These are phyloP conservation scores for Ceratosolen solmsi DNA, from an alignment of 1,140 invertebrate species.

Conservation along the genomic window DNA sequence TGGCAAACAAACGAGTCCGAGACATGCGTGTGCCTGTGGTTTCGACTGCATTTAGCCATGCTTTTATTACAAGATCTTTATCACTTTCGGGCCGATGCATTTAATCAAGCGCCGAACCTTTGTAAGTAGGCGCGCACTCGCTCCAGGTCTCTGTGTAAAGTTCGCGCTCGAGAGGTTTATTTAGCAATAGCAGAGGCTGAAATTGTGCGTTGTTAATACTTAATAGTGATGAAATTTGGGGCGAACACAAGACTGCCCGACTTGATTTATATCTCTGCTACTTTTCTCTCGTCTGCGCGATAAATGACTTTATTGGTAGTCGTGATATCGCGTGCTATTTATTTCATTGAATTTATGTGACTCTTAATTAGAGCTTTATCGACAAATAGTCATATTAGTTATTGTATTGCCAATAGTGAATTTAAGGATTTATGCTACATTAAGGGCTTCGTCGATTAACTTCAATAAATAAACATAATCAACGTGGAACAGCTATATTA, in stretches of 20 bases:
- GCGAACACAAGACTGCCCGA: not conserved
- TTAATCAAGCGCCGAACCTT: conserved; percentile 24
- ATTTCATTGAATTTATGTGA: too few relatives aligned
- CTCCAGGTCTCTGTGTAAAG: not conserved
- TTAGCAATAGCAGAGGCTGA: not conserved
- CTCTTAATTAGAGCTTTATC: too few relatives aligned
- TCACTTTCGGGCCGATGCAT: conserved; percentile 26
- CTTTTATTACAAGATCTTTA: conserved; percentile 38
- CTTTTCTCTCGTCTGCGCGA: too few relatives aligned
- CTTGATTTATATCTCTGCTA: too few relatives aligned
- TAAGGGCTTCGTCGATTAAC: too few relatives aligned
- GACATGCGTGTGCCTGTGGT: not conserved
- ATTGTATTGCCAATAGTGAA: too few relatives aligned
- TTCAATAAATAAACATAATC: too few relatives aligned
- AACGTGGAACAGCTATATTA: too few relatives aligned
- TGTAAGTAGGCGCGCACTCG: not conserved
- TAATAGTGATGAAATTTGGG: not conserved
- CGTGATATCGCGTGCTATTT: too few relatives aligned
- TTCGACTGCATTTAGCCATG: not conserved
- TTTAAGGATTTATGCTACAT: too few relatives aligned
- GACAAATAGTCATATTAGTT: too few relatives aligned
- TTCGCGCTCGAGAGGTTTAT: conserved; percentile 14
- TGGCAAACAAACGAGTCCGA: conserved; percentile 13
- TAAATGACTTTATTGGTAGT: too few relatives aligned
- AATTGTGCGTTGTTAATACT: not conserved